Evolutionary conservation across 2,888 invertebrate species (phyloP).

Genomic region (Mythimna lalbum): DNA sequence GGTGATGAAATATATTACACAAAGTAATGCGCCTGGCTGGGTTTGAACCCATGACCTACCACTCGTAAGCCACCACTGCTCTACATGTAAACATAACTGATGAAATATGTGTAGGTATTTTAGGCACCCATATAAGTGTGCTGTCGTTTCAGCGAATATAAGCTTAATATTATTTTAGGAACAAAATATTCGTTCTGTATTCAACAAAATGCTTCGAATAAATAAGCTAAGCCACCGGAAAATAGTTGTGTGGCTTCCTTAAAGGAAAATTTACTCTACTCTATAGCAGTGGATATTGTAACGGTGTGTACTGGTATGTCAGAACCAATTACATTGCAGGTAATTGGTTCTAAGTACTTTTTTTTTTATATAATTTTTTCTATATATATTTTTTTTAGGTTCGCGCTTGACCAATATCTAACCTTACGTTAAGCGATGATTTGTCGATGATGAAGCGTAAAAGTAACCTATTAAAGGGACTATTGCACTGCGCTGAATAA

Average conservation of each 20-base stretch:
- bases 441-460: no score
- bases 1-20: no score
- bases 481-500: no score
- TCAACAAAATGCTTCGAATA: not conserved
- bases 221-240: slow-evolving; percentile 14
- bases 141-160: not conserved
- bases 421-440: no score
- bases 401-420: no score
- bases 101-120: not conserved
- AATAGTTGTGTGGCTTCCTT: slow-evolving; percentile 15
- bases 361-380: not conserved
- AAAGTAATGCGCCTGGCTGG: no score
- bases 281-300: not conserved
- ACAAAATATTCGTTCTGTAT: slow-evolving; percentile 1
- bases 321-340: not conserved
- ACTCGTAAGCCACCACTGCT: no score
- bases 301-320: not conserved
- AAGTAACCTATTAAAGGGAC: no score
- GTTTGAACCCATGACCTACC: no score
- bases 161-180: not conserved
- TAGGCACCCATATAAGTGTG: no score
- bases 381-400: not conserved
- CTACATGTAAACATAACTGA: not conserved
- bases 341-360: not conserved
- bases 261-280: not conserved